These are phyloP conservation scores for Barnardius zonarius DNA, from an alignment of 2,113 vertebrate genomes.

Conservation along the genomic window DNA sequence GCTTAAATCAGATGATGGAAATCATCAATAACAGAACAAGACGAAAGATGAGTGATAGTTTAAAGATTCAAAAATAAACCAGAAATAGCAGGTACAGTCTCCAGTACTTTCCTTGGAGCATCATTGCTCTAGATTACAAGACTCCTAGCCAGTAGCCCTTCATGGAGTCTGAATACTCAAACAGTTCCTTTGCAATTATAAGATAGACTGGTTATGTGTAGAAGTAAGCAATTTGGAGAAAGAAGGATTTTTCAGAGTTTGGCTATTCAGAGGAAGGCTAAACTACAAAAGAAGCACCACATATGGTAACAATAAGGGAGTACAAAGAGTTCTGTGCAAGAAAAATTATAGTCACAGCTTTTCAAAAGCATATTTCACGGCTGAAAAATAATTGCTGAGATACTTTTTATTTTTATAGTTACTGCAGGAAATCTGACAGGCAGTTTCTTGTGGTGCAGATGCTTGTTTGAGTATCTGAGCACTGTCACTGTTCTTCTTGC, in stretches of 20 bases:
- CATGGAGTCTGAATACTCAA: not conserved
- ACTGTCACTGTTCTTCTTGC: not conserved
- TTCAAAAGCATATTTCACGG: slow-evolving; percentile 24
- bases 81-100: not conserved
- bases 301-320: slow-evolving; percentile 54
- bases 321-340: slow-evolving; percentile 21
- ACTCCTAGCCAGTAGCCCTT: not conserved
- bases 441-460: not conserved
- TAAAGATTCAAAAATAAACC: not conserved
- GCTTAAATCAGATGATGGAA: not conserved
- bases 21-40: not conserved
- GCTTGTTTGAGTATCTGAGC: not conserved
- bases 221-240: not conserved
- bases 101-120: not conserved
- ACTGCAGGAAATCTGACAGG: not conserved
- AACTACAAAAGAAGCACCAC: not conserved
- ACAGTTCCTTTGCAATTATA: not conserved
- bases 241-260: not conserved
- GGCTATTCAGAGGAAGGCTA: not conserved
- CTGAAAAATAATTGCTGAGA: slow-evolving; percentile 32
- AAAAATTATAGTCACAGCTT: slow-evolving; percentile 38
- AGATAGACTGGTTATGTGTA: not conserved
- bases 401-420: not conserved
- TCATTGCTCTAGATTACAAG: not conserved
- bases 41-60: not conserved